Base-by-base conservation (phyloP, 2,797 vertebrate genomes). In the Urophycis tenuis region DNA sequence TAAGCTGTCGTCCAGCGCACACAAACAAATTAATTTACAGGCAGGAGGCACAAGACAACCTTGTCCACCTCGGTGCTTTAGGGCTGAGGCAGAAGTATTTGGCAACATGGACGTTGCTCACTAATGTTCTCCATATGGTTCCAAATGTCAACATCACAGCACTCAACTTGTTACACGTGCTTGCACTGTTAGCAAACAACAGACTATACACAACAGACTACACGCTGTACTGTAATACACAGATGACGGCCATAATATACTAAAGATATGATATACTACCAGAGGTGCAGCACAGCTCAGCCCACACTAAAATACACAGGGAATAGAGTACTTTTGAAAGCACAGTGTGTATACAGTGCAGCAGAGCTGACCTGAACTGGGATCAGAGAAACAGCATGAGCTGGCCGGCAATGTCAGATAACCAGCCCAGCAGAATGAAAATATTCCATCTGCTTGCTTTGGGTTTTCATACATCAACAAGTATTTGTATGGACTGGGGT, bases 61-160 rank as follows among this genome's bases (percentile, higher is more conserved):
- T 5, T 53, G 7, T 67, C 60, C 1, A 29, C 2, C 60, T 29
- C 60, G 29, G 25, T 67, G 25, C 60, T 67, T 10, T 25, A 25
- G 53, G 53, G n/a, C n/a, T 9, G n/a, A 64, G n/a, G 53, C 53
- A 10, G 14, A 64, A 64, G 19, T 64, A 64, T 64, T 64, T 64
- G 53, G 53, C 19, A 64, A 64, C 53, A n/a, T 11, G 12, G 19
- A 8, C 25, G 53, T 64, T 64, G 7, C 53, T 64, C 53, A 29
- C 53, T 67, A 67, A 67, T 67, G 60, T 67, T 25, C 60, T 29
- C 60, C 60, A 14, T 29, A 67, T 67, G 60, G 53, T 67, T 67
- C 25, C 60, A 67, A 29, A 67, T 67, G 60, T 67, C 60, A 25
- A 67, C 60, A 60, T 60, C 22, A 67, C 60, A 67, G 60, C 60